A percentile compares a stretch with the other conserved stretches of the same genome.
phyloP scores from a whole-genome alignment of 2,888 invertebrate species.

The Diadromus collaris region DNA sequence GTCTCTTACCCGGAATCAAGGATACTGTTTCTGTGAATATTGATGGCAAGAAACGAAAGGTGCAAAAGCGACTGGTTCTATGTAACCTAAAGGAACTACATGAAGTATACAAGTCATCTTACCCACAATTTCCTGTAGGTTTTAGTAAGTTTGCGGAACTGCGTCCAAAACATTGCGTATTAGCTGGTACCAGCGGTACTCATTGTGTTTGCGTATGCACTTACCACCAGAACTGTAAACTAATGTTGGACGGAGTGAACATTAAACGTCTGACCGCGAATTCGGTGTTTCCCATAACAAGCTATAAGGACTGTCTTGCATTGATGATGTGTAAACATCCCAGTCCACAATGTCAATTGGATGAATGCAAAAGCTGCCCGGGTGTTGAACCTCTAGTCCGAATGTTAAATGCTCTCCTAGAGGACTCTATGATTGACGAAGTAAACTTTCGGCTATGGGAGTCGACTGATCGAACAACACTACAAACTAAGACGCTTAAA shows the following conservation, averaged over 20 bases:
- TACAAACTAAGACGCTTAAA: neutral
- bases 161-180: slow-evolving; percentile 56
- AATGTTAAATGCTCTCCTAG: slow-evolving; percentile 11
- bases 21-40: slow-evolving; percentile 3
- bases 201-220: slow-evolving; percentile 60
- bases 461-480: slow-evolving; percentile 38
- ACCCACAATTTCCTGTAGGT: slow-evolving; percentile 44
- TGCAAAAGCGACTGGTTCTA: slow-evolving; percentile 35
- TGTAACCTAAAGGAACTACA: slow-evolving; percentile 33
- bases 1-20: slow-evolving; percentile 13
- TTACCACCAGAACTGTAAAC: slow-evolving; percentile 55
- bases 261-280: slow-evolving; percentile 15
- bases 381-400: slow-evolving; percentile 22
- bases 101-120: slow-evolving; percentile 10
- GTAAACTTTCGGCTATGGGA: slow-evolving; percentile 38
- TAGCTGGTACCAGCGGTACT: slow-evolving; percentile 59
- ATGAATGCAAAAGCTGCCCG: slow-evolving; percentile 53
- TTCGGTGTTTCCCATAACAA: slow-evolving; percentile 18
- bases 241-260: slow-evolving; percentile 52
- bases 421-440: slow-evolving; percentile 21
- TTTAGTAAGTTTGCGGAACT: slow-evolving; percentile 52
- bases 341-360: slow-evolving; percentile 26
- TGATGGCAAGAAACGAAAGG: neutral
- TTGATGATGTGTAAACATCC: slow-evolving; percentile 38
- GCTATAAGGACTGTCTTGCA: slow-evolving; percentile 19